Evolutionary conservation across 1,140 invertebrate species (phyloP).

Genomic region (Ceratina calcarata): DNA sequence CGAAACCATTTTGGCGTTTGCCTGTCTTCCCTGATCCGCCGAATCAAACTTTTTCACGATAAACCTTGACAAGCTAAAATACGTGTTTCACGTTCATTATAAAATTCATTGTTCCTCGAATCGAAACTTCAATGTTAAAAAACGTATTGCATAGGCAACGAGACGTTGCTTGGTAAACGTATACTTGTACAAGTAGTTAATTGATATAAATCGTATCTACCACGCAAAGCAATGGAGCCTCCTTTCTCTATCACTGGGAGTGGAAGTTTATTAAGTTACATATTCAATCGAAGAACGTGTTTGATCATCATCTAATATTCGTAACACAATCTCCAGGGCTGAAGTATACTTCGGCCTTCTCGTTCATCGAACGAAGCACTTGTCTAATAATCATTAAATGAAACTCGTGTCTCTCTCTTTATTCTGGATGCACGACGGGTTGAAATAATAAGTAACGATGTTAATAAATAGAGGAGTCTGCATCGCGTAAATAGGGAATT

Average conservation of each 20-base stretch:
- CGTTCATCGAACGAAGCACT: not conserved
- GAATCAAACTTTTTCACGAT: conserved; percentile 11
- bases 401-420: conserved; percentile 56
- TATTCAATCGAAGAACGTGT: too few relatives aligned
- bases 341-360: not conserved
- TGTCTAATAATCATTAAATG: not conserved
- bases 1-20: conserved; percentile 26
- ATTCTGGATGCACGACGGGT: conserved; percentile 66
- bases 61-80: not conserved
- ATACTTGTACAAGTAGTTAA: too few relatives aligned
- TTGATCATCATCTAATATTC: not conserved
- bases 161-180: too few relatives aligned
- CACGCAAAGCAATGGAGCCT: too few relatives aligned
- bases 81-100: not conserved
- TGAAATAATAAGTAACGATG: conserved; percentile 73
- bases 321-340: too few relatives aligned
- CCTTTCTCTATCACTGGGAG: too few relatives aligned
- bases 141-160: not conserved
- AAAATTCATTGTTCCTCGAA: not conserved
- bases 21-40: conserved; percentile 24
- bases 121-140: conserved; percentile 9
- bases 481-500: conserved; percentile 51
- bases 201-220: too few relatives aligned
- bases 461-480: conserved; percentile 63
- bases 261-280: too few relatives aligned